Conservation (phyloP, 2,797 vertebrate species). For the Halcyon leucocephala region DNA sequence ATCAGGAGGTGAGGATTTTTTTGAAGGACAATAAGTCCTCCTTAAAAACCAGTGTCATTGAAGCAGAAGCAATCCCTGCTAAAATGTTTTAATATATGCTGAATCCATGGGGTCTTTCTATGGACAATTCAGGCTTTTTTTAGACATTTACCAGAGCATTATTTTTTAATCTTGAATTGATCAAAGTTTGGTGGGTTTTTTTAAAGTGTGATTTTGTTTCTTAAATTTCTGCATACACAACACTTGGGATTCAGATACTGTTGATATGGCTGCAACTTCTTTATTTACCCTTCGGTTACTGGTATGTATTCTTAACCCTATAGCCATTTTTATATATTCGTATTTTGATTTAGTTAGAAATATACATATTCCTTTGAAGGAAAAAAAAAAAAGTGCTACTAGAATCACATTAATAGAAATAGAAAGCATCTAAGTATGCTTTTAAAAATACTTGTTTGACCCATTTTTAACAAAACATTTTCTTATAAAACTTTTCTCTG, state of each 20-base stretch:
- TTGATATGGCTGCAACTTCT: background rate
- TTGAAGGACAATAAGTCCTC: background rate
- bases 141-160: background rate
- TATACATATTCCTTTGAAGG: background rate
- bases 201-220: background rate
- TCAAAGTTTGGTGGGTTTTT: background rate
- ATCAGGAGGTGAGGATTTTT: background rate
- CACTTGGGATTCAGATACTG: background rate
- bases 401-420: background rate
- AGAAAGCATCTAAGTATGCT: background rate
- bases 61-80: background rate
- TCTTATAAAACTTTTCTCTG: slow-evolving; percentile 10
- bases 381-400: background rate
- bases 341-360: background rate
- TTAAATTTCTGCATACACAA: background rate
- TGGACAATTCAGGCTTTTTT: background rate
- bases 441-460: background rate
- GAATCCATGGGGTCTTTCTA: background rate
- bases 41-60: slow-evolving; percentile 2
- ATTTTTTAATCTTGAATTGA: background rate
- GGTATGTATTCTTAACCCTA: background rate
- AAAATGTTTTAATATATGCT: slow-evolving; percentile 19
- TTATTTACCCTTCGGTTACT: background rate
- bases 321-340: background rate
- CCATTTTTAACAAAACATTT: slow-evolving; percentile 12